Evolutionary conservation across 2,113 vertebrate genomes (phyloP), one percentile per base, ranked within the genome.

Genomic region (Puma concolor): DNA sequence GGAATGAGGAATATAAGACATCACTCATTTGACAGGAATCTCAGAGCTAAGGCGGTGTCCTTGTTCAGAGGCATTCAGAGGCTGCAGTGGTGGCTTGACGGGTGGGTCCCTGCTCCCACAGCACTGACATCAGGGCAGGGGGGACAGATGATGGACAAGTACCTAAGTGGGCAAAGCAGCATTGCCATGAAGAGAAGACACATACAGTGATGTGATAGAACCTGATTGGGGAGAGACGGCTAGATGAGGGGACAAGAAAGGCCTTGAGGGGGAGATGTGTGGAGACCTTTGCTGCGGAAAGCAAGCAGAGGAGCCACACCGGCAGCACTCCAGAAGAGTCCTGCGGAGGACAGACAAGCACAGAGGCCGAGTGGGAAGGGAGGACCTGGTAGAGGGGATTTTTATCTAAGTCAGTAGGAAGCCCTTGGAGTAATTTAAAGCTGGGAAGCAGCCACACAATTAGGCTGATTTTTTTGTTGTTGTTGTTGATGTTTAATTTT

Each of bases 221-320:
- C 6, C 74, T 33, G 48, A 33, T 17, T 7, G 44, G 66, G 31
- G 13, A 1, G 16, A 17, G 44, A 23, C 0, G 0, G 48, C 50
- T 27, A 60, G 54, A 25, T 74, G 44, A 63, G 23, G 48, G 36
- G 54, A 66, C 19, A 36, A 82, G 54, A 72, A 60, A 31, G 16
- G 64, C 27, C 48, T 21, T 38, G 31, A 50, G 79, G 67, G 57
- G 71, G 71, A n/a, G 19, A 21, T 33, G 72, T 48, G 44, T n/a
- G n/a, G 36, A 92, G 96, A 60, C 4, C 3, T 29, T 80, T 80
- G 71, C 14, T 0, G 7, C 5, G 29, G 31, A 31, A 83, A 63
- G 1, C 29, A 0, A 64, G 52, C 33, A 52, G 27, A 7, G n/a
- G 13, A 44, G 44, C 0, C 2, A 38, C 15, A 5, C 16, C 8